Conservation (phyloP, 1,140 invertebrate species). For the Solen grandis region DNA sequence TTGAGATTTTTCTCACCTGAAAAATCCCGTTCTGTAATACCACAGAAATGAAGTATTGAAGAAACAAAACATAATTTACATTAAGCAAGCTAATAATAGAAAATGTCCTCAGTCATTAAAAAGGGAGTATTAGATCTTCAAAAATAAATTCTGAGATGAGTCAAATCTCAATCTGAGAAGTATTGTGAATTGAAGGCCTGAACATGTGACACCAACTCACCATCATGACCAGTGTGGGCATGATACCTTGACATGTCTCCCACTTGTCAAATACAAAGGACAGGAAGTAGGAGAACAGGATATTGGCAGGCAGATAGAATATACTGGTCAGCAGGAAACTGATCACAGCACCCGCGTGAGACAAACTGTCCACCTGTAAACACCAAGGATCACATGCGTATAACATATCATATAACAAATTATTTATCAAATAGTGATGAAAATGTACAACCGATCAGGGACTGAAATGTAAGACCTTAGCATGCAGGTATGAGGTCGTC, state of each 20-base stretch:
- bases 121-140: no score
- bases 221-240: slow-evolving; percentile 66
- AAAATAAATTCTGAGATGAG: no score
- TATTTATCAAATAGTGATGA: neutral
- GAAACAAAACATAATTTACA: no score
- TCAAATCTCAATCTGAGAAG: neutral
- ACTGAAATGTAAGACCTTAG: neutral
- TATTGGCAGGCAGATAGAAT: slow-evolving; percentile 88
- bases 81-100: no score
- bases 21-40: no score
- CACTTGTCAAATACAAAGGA: slow-evolving; percentile 91
- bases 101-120: no score
- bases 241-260: slow-evolving; percentile 86
- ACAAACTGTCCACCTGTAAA: slow-evolving; percentile 70
- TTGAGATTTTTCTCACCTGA: no score
- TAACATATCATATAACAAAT: neutral
- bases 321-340: slow-evolving; percentile 86
- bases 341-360: slow-evolving; percentile 86
- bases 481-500: no score
- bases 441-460: neutral
- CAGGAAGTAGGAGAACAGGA: slow-evolving; percentile 88
- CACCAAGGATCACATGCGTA: slow-evolving; percentile 59
- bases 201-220: no score
- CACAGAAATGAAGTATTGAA: no score
- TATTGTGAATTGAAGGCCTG: neutral